Evolutionary conservation across 2,113 vertebrate genomes (phyloP).

Genomic region (Neoarius graeffei): DNA sequence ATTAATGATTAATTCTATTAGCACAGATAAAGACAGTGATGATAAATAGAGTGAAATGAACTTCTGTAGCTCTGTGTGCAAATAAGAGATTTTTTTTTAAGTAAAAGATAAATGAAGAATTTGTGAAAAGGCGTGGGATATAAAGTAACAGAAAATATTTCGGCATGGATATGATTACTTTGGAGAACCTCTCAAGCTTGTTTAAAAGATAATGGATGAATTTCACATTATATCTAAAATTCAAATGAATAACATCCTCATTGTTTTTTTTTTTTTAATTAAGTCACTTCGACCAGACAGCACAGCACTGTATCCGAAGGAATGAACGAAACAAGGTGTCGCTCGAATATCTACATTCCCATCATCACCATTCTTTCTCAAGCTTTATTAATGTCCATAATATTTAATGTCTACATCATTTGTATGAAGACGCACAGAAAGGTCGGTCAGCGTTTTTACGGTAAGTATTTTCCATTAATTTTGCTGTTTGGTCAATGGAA

Average conservation of each 20-base stretch:
- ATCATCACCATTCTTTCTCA: background rate
- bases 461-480: background rate
- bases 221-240: too few relatives aligned
- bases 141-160: background rate
- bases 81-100: background rate
- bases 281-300: too few relatives aligned
- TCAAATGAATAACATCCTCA: too few relatives aligned
- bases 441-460: background rate
- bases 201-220: too few relatives aligned
- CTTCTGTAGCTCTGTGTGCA: background rate
- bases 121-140: background rate
- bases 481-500: background rate
- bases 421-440: background rate
- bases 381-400: slow-evolving; percentile 15
- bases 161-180: background rate
- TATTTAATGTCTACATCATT: slow-evolving; percentile 1
- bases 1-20: background rate
- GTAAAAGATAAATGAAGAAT: background rate
- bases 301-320: background rate
- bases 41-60: background rate
- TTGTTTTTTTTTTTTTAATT: too few relatives aligned
- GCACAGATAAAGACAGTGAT: background rate
- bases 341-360: background rate
- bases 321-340: background rate
- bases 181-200: background rate